phyloP scores from a whole-genome alignment of 2,797 vertebrate species.

The Neoniphon sammara region DNA sequence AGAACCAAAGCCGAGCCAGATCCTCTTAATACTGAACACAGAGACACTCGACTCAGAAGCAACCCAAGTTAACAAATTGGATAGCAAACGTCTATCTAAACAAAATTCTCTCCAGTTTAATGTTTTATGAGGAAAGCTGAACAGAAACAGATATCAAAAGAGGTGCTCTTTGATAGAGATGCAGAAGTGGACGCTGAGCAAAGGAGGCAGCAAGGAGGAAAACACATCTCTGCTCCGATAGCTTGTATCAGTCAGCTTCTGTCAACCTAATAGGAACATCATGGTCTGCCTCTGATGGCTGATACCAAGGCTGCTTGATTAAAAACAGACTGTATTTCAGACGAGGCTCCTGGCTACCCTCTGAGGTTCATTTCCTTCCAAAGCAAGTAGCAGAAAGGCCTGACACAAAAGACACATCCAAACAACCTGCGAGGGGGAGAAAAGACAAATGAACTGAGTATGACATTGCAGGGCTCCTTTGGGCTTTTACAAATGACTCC shows the following conservation, averaged over 20 bases:
- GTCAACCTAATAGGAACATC: slow-evolving; percentile 74
- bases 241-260: slow-evolving; percentile 58
- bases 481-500: slow-evolving; percentile 81
- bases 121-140: slow-evolving; percentile 49
- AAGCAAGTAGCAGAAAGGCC: slow-evolving; percentile 57
- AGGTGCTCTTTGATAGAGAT: slow-evolving; percentile 51
- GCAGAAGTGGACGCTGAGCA: slow-evolving; percentile 36
- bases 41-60: slow-evolving; percentile 44
- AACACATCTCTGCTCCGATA: slow-evolving; percentile 38
- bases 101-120: slow-evolving; percentile 48
- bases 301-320: slow-evolving; percentile 74
- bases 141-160: slow-evolving; percentile 31
- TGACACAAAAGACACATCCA: slow-evolving; percentile 67
- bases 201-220: slow-evolving; percentile 40
- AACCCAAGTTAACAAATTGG: slow-evolving; percentile 50
- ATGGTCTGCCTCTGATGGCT: slow-evolving; percentile 65
- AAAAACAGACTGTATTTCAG: slow-evolving; percentile 64
- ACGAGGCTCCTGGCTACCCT: slow-evolving; percentile 38
- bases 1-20: slow-evolving; percentile 35
- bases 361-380: slow-evolving; percentile 72
- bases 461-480: slow-evolving; percentile 73
- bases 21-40: slow-evolving; percentile 35
- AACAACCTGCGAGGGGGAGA: slow-evolving; percentile 71
- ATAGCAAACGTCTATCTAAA: slow-evolving; percentile 51
- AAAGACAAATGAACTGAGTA: slow-evolving; percentile 75